A percentile compares a stretch with the other conserved stretches of the same genome.
These are phyloP conservation scores for Xylocampa areola DNA, from an alignment of 2,888 invertebrate species.

Conservation along the genomic window DNA sequence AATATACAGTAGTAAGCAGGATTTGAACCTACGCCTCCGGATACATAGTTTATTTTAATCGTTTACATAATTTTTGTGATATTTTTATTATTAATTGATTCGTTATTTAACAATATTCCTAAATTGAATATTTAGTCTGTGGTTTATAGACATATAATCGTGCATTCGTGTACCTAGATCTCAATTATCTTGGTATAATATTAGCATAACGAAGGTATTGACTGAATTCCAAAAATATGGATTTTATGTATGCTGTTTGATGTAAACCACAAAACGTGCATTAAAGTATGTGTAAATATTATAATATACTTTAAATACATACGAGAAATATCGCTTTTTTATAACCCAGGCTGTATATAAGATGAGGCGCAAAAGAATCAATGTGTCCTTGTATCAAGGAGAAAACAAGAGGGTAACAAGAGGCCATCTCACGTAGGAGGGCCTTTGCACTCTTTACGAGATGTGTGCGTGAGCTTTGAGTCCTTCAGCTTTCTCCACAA, in stretches of 20 bases:
- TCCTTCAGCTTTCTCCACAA: conserved; percentile 17
- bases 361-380: conserved; percentile 5
- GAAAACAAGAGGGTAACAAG: conserved; percentile 33
- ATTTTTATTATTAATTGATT: conserved; percentile 29
- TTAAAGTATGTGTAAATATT: no score
- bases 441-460: conserved; percentile 22
- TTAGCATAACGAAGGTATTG: background rate
- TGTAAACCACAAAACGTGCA: no score
- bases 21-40: no score
- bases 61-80: conserved; percentile 25
- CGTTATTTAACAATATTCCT: conserved; percentile 24
- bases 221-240: background rate
- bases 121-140: conserved; percentile 23
- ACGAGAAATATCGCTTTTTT: no score
- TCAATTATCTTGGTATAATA: conserved; percentile 11
- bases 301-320: no score
- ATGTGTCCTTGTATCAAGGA: conserved; percentile 17
- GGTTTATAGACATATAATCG: conserved; percentile 2
- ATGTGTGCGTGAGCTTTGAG: conserved; percentile 28
- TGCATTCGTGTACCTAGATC: conserved; percentile 5
- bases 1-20: no score
- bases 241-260: no score
- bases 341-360: background rate
- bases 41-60: conserved; percentile 20
- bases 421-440: conserved; percentile 19